phyloP scores from a whole-genome alignment of 37 sponge, comb jelly and placozoan species.

The Hexactinellida sp. region DNA sequence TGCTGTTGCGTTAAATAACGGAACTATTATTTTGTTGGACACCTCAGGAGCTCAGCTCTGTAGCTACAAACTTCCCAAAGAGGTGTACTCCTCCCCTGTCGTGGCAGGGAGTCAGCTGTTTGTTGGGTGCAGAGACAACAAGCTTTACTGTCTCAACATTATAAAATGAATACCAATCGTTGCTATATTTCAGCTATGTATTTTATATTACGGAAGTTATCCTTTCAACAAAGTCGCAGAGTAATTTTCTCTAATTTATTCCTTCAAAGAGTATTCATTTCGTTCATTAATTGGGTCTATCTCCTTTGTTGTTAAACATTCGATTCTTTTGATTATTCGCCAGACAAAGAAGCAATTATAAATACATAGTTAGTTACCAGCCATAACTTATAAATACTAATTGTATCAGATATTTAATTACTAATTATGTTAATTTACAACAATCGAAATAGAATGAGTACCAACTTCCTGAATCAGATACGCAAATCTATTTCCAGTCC shows the following conservation, averaged over 20 bases:
- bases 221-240: too few species aligned
- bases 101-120: conserved; percentile 21
- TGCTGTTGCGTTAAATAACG: background rate
- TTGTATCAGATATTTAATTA: background rate
- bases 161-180: too few species aligned
- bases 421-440: background rate
- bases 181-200: too few species aligned
- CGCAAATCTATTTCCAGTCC: conserved; percentile 17
- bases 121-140: conserved; percentile 63
- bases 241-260: too few species aligned
- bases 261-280: too few species aligned
- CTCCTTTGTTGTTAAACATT: too few species aligned
- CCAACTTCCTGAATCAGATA: conserved; percentile 13
- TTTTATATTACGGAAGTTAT: too few species aligned
- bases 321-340: too few species aligned
- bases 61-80: conserved; percentile 31
- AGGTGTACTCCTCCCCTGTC: conserved; percentile 78
- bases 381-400: too few species aligned
- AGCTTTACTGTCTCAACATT: conserved; percentile 39
- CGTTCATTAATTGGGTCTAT: too few species aligned
- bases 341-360: too few species aligned
- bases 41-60: background rate
- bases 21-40: background rate
- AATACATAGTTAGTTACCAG: too few species aligned
- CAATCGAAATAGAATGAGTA: background rate